Base-by-base conservation (phyloP, 2,797 vertebrate species). In the Hirundo rustica region DNA sequence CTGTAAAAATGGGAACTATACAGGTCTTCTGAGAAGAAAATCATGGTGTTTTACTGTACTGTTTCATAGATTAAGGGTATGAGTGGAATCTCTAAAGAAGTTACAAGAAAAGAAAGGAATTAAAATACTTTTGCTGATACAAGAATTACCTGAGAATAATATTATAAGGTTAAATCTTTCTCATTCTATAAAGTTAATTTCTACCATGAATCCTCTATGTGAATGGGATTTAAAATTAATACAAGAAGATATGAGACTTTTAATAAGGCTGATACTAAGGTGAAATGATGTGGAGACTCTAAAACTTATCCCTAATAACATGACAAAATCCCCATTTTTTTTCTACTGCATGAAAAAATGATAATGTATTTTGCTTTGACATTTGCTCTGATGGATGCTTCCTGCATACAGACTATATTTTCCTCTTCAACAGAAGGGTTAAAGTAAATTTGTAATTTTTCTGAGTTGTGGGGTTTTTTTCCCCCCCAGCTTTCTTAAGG, bases 171-270 rank as follows among this genome's bases (percentile, higher is more conserved):
- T 89, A 72, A 89, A 58, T 48, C 7, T 77, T 89, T 74, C 57
- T 84, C 27, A 71, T 84, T 81, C 5, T 36, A 21, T 67, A 48
- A 67, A 88, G 9, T 25, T 65, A 75, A 85, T 92, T 85, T 68
- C 54, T 83, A 40, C 3, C n/a, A 57, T 54, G 11, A 68, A 10
- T 47, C 8, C 11, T 84, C 25, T 65, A 65, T 30, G 58, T 75
- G 36, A 90, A 78, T 72, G 30, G 30, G 68, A 85, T 78, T 88
- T 89, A 47, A 81, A 84, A 93, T 76, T n/a, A 89, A 85, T 85
- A 32, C 13, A 54, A 38, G 58, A 83, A 83, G 50, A 64, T 64
- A 70, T 22, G 11, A 60, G 36, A 53, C 51, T 64, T 76, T 34
- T 85, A 92, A 86, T 67, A 77, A 84, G 38, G 42, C 29, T 57